Evolutionary conservation across 2,113 vertebrate genomes (phyloP).

Genomic region (Rana temporaria): DNA sequence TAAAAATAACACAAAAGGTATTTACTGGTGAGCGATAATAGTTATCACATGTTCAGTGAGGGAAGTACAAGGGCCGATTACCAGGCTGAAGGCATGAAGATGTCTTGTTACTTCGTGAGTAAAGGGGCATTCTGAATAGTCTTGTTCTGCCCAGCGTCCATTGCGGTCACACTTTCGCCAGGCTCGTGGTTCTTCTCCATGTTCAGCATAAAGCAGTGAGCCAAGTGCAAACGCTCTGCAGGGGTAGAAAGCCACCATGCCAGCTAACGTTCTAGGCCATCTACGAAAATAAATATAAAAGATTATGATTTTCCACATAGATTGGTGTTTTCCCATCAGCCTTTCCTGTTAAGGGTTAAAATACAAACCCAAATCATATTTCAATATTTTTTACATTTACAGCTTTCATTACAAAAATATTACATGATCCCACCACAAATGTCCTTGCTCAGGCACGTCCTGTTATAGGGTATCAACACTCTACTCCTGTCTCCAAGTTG

Average conservation of each 20-base stretch:
- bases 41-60: background rate
- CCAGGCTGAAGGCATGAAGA: slow-evolving; percentile 87
- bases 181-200: slow-evolving; percentile 75
- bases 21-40: slow-evolving; percentile 15
- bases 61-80: slow-evolving; percentile 58
- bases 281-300: slow-evolving; percentile 67
- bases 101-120: slow-evolving; percentile 83
- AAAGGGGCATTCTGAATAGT: slow-evolving; percentile 87
- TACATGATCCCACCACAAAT: no score
- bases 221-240: slow-evolving; percentile 77
- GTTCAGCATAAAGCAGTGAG: slow-evolving; percentile 59
- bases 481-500: no score
- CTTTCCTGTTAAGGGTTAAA: no score
- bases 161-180: slow-evolving; percentile 84
- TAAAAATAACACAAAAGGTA: slow-evolving; percentile 8
- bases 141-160: slow-evolving; percentile 85
- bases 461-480: no score
- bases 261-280: slow-evolving; percentile 89
- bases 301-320: background rate
- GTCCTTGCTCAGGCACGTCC: no score
- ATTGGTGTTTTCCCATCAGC: no score
- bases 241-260: slow-evolving; percentile 80
- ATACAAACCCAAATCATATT: no score
- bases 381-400: no score
- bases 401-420: no score